phyloP scores from a whole-genome alignment of 2,888 invertebrate genomes.

The Acleris cristana region DNA sequence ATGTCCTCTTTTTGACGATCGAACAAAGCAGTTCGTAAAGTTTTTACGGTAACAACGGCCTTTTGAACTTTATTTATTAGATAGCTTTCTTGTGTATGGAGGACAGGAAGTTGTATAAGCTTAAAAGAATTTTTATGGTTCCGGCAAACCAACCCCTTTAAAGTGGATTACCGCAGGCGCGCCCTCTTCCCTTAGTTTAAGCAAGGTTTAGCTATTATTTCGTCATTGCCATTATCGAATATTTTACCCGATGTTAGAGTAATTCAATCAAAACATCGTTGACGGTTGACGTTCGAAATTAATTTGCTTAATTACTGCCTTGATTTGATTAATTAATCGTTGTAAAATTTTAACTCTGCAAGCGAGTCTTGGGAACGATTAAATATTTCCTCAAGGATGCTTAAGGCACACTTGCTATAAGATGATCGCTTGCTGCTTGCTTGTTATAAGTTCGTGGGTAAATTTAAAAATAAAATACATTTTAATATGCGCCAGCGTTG shows the following conservation, averaged over 20 bases:
- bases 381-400: not conserved
- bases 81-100: slow-evolving; percentile 18
- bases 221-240: slow-evolving; percentile 20
- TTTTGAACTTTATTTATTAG: slow-evolving; percentile 25
- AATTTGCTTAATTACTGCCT: slow-evolving; percentile 29
- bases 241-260: slow-evolving; percentile 17
- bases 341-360: slow-evolving; percentile 1
- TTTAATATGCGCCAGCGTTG: not conserved
- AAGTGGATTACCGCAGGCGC: slow-evolving; percentile 31
- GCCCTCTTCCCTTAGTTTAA: slow-evolving; percentile 7
- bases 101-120: slow-evolving; percentile 1
- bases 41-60: slow-evolving; percentile 10
- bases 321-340: slow-evolving; percentile 29
- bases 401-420: no score
- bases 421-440: no score
- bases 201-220: slow-evolving; percentile 15
- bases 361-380: not conserved
- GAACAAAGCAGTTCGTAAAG: slow-evolving; percentile 12
- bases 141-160: slow-evolving; percentile 30
- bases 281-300: slow-evolving; percentile 25
- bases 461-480: not conserved
- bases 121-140: slow-evolving; percentile 28
- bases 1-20: slow-evolving; percentile 12
- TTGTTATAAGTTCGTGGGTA: no score
- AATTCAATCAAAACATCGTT: slow-evolving; percentile 30